Conservation (phyloP, 1,140 invertebrate genomes). For the Lordiphosa collinella region DNA sequence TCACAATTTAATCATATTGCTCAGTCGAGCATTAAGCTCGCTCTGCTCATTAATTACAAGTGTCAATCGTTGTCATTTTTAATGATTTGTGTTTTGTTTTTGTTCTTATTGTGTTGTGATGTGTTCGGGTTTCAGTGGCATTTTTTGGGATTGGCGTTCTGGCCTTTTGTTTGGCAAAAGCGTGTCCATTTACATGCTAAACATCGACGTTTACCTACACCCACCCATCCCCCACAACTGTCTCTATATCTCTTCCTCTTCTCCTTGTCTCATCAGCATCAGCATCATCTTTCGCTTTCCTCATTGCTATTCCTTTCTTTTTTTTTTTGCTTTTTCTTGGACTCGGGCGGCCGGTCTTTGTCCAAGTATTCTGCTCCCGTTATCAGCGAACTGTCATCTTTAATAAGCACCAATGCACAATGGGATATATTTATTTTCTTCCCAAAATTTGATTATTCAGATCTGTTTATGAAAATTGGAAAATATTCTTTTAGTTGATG, state of each 20-base stretch:
- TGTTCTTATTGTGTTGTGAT: constrained; percentile 21
- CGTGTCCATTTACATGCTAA: constrained; percentile 71
- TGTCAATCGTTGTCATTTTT: constrained; percentile 69
- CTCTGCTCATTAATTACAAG: constrained; percentile 69
- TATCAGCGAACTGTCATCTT: constrained; percentile 69
- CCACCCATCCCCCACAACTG: not conserved
- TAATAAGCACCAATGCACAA: constrained; percentile 66
- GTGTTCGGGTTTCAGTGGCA: constrained; percentile 7
- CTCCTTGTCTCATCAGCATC: constrained; percentile 12
- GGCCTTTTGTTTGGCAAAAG: constrained; percentile 54
- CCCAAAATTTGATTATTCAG: too few relatives aligned
- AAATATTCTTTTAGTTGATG: too few relatives aligned
- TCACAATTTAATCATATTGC: constrained; percentile 54
- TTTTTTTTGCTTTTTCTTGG: constrained; percentile 3
- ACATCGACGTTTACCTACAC: constrained; percentile 32
- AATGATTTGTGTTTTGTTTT: constrained; percentile 71
- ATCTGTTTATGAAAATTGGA: too few relatives aligned
- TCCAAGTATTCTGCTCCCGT: constrained; percentile 35
- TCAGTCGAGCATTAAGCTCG: constrained; percentile 47
- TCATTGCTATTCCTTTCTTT: constrained; percentile 1
- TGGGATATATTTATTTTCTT: too few relatives aligned
- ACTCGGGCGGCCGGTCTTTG: constrained; percentile 18
- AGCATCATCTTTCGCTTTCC: constrained; percentile 23
- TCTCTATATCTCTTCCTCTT: not conserved
- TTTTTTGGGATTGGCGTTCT: constrained; percentile 35